A percentile compares a stretch with the other conserved stretches of the same genome.
These are phyloP conservation scores for Odontomachus brunneus DNA, from an alignment of 1,140 invertebrate genomes.

Conservation along the genomic window DNA sequence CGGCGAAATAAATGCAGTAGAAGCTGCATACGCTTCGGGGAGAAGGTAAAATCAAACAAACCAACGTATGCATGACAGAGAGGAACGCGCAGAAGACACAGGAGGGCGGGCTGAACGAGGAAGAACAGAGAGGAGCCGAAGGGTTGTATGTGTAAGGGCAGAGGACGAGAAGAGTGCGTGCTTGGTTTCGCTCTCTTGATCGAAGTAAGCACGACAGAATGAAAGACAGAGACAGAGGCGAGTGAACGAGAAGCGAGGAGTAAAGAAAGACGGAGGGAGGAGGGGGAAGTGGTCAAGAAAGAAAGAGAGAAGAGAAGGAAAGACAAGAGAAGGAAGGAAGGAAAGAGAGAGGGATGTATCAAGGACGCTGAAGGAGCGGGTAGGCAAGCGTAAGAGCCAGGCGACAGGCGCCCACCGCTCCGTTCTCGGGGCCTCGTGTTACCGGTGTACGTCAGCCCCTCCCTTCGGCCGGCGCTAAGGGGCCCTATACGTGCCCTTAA, in stretches of 20 bases:
- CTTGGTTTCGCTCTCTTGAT: slow-evolving; percentile 53
- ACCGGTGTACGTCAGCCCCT: slow-evolving; percentile 7
- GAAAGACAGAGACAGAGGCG: slow-evolving; percentile 35
- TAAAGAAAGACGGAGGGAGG: neutral
- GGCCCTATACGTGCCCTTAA: slow-evolving; percentile 64
- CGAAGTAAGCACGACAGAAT: slow-evolving; percentile 24
- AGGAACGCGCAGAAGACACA: neutral
- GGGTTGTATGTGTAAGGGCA: slow-evolving; percentile 1
- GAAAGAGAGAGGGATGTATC: slow-evolving; percentile 61
- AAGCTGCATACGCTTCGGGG: neutral
- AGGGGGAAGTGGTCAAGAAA: neutral
- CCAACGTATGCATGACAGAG: neutral
- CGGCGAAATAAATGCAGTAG: neutral
- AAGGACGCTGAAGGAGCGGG: slow-evolving; percentile 69
- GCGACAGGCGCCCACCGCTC: slow-evolving; percentile 70
- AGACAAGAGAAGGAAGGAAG: neutral
- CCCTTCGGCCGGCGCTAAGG: slow-evolving; percentile 60
- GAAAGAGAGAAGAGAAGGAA: slow-evolving; percentile 18
- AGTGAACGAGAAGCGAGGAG: neutral
- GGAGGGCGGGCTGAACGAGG: slow-evolving; percentile 1
- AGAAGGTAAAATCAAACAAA: slow-evolving; percentile 9
- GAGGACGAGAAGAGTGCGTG: slow-evolving; percentile 25
- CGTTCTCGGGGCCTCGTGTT: slow-evolving; percentile 50
- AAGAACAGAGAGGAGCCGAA: slow-evolving; percentile 26
- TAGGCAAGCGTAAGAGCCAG: slow-evolving; percentile 66